Percentiles rank a stretch among this genome's conserved stretches.
These are phyloP conservation scores for Diuraphis noxia DNA, from an alignment of 1,140 invertebrate genomes.

Conservation along the genomic window DNA sequence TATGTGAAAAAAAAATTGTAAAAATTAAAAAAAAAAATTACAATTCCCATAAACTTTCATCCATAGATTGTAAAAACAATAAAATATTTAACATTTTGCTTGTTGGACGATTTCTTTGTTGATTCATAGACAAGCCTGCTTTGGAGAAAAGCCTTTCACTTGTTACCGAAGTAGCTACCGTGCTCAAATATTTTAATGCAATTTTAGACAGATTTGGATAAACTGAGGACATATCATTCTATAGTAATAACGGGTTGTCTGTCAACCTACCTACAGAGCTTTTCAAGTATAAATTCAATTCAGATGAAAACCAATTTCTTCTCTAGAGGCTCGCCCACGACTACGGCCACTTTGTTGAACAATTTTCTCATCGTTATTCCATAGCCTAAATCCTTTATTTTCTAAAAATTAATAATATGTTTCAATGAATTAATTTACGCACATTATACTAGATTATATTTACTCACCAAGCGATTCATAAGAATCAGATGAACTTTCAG, in stretches of 20 bases:
- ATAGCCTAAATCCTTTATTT: not conserved
- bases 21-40: not conserved
- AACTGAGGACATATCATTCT: not conserved
- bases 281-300: not conserved
- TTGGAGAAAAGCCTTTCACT: not conserved
- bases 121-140: not conserved
- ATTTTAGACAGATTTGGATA: not conserved
- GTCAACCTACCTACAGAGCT: not conserved
- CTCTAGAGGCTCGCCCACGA: not conserved
- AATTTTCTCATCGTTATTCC: not conserved
- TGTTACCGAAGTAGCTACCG: not conserved
- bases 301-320: slow-evolving; percentile 2
- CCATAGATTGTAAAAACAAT: slow-evolving; percentile 6
- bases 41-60: not conserved
- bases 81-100: not conserved
- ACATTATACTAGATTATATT: not conserved
- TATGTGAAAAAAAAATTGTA: not conserved
- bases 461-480: not conserved
- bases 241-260: not conserved
- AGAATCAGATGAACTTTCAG: slow-evolving; percentile 7
- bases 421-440: not conserved
- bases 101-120: not conserved
- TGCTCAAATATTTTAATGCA: not conserved
- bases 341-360: not conserved
- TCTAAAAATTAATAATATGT: not conserved